Percentiles rank a stretch among this genome's conserved stretches.
Conservation (phyloP, 1,140 invertebrate genomes). For the Pogonognathellus flavescens region DNA sequence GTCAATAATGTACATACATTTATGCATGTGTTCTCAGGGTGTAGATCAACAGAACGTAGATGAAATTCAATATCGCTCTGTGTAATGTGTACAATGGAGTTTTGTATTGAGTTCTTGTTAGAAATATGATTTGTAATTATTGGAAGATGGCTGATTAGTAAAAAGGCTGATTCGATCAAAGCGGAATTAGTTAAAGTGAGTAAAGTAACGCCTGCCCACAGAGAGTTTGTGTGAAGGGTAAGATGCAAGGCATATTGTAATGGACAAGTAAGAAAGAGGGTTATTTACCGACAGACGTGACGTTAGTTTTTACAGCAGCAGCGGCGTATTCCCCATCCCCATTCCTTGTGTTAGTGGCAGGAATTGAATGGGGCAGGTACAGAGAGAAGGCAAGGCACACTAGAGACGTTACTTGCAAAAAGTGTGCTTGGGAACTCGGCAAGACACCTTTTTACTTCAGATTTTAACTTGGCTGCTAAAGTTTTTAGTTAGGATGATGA, state of each 20-base stretch:
- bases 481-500: neutral
- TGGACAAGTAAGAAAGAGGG: too few relatives aligned
- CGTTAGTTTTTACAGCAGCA: too few relatives aligned
- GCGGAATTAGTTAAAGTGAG: slow-evolving; percentile 35
- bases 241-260: too few relatives aligned
- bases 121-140: slow-evolving; percentile 43
- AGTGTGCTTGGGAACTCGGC: neutral
- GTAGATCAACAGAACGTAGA: too few relatives aligned
- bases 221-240: too few relatives aligned
- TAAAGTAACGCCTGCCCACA: slow-evolving; percentile 19
- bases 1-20: too few relatives aligned
- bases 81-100: too few relatives aligned
- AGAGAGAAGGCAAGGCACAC: neutral
- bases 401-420: slow-evolving; percentile 19
- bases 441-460: slow-evolving; percentile 21
- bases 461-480: neutral
- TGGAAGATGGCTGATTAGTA: slow-evolving; percentile 31
- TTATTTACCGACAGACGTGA: slow-evolving; percentile 8
- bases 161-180: slow-evolving; percentile 47
- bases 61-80: too few relatives aligned
- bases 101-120: neutral
- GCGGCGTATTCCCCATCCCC: too few relatives aligned
- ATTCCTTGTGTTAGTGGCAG: too few relatives aligned
- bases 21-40: too few relatives aligned
- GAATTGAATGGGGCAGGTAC: too few relatives aligned